Base-by-base conservation (phyloP, 30 jellyfish, hydroid and myxozoan species). In the Aurelia aurita region DNA sequence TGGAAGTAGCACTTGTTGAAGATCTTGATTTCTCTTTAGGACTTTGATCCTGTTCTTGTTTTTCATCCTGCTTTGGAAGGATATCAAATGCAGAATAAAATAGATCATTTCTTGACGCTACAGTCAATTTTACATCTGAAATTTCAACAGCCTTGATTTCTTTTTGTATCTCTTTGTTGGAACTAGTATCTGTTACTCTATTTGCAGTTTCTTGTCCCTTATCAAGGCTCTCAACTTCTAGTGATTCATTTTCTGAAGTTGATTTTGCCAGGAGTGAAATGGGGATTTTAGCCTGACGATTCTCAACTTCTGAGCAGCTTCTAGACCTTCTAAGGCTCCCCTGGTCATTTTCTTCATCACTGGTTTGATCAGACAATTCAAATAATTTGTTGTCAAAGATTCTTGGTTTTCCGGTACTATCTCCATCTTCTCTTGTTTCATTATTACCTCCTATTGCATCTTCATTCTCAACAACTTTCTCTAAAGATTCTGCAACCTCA, bases 41-140 rank as follows among this genome's bases (percentile, higher is more conserved):
- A 21, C 28, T 10, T n/a, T 64, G 39, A 64, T 16, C 44, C 78
- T 45, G 74, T 34, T n/a, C 47, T 23, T 23, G 74, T 9, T 43
- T 46, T 43, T 57, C 46, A 5, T 39, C 80, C 21, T 59, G 64
- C 51, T 49, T 26, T 14, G 73, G 10, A 2, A 58, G 58, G 13
- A 89, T 53, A 89, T 89, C 97, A 39, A 89, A 58, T 11, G 97
- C 94, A 1, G 97, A 89, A 44, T 79, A 87, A 67, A 63, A 80
- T 25, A 89, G 70, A 10, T 89, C 97, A 19, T 51, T 58, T 25
- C 80, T 54, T 67, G 90, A 87, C 26, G 26, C 60, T 8, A 45
- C 87, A 57, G 46, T 51, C 21, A 62, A 81, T 45, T 47, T 32
- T 35, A 70, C 58, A 23, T 69, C 79, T 3, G 80, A 64, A 34